Evolutionary conservation across 2,888 invertebrate species (phyloP), one percentile per base, ranked within the genome.

Genomic region (Drosophila trichaetosa): DNA sequence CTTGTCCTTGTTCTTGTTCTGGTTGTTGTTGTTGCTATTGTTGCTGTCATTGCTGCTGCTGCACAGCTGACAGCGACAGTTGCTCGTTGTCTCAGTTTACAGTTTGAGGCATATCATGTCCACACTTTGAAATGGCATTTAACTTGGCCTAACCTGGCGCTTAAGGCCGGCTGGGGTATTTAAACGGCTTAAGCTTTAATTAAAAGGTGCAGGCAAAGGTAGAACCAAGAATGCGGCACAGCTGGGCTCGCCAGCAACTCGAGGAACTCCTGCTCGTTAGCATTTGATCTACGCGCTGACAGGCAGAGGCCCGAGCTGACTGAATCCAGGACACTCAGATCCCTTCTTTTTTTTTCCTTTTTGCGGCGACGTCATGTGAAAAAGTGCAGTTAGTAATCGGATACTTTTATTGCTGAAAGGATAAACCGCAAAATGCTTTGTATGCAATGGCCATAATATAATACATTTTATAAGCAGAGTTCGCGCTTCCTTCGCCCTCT

Each of bases 341-440:
- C 62, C 69, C 13, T 34, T 38, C 7, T 13, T 33, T 36, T n/a
- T 21, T 16, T 46, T 8, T 36, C 16, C 16, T 18, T 29, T 36
- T 36, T 53, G 38, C 18, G 36, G 31, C 51, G 49, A 46, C 36
- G 69, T 56, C 59, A 79, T 76, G 79, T 79, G 78, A 79, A 82
- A 84, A 89, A 90, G 79, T 87, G 90, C 91, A 91, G 90, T 91
- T 91, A 90, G 91, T 92, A 91, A 91, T 91, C 84, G 90, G 91
- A 91, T 91, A 91, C 85, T 91, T 91, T 92, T 91, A 91, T 92
- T 92, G 91, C 91, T 91, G 91, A 91, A 91, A 91, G 92, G 90
- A 91, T 91, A 91, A 91, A 91, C 90, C 90, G 72, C 90, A 91
- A 83, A 89, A 85, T 84, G 87, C 80, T 83, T 80, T 82, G 83